Percentiles rank a stretch among this genome's conserved stretches.
Conservation (phyloP, 2,888 invertebrate species). For the Spialia ferax region DNA sequence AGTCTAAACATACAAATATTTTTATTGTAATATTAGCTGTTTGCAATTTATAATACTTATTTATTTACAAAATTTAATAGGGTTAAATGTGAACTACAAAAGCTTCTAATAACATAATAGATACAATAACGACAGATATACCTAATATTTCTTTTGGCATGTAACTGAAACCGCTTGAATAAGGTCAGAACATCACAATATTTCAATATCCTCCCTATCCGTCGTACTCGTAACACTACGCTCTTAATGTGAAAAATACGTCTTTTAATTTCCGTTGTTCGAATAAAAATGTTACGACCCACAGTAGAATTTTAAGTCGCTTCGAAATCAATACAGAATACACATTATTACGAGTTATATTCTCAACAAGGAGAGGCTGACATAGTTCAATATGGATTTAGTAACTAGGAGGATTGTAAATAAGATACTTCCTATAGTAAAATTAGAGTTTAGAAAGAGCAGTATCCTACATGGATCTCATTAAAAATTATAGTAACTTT, state of each 20-base stretch:
- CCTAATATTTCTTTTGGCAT: too few relatives aligned
- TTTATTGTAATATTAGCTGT: too few relatives aligned
- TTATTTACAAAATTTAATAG: too few relatives aligned
- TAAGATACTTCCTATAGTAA: background rate
- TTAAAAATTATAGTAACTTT: too few relatives aligned
- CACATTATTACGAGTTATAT: slow-evolving; percentile 37
- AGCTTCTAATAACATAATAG: too few relatives aligned
- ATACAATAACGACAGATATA: too few relatives aligned
- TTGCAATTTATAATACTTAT: too few relatives aligned
- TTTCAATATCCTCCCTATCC: background rate
- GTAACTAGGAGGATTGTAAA: background rate
- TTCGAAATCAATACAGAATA: slow-evolving; percentile 34
- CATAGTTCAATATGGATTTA: slow-evolving; percentile 32
- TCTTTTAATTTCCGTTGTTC: slow-evolving; percentile 29
- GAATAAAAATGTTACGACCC: slow-evolving; percentile 38
- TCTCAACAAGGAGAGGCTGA: slow-evolving; percentile 28
- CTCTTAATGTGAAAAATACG: slow-evolving; percentile 25
- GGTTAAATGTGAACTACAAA: too few relatives aligned
- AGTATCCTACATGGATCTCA: too few relatives aligned
- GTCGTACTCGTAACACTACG: background rate
- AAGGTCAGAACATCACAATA: background rate
- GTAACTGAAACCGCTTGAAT: background rate
- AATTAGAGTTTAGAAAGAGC: background rate
- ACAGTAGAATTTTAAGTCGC: slow-evolving; percentile 37
- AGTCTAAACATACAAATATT: too few relatives aligned